phyloP scores from a whole-genome alignment of 2,113 vertebrate genomes.

The Narcine bancroftii region DNA sequence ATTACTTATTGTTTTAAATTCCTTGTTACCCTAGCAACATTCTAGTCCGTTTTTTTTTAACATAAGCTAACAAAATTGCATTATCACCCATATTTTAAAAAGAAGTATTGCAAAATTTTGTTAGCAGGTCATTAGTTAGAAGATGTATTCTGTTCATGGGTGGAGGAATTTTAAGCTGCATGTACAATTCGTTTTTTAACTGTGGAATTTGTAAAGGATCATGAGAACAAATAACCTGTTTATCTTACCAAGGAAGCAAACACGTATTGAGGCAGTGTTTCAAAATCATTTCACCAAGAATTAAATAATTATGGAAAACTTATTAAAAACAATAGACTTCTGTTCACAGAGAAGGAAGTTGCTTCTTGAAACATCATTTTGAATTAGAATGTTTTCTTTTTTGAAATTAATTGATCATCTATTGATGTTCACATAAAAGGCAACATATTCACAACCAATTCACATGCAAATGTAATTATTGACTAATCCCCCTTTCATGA shows the following conservation, averaged over 20 bases:
- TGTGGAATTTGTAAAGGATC: neutral
- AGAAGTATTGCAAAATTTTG: neutral
- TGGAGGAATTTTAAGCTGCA: neutral
- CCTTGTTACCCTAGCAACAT: neutral
- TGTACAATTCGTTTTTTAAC: neutral
- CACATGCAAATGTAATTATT: neutral
- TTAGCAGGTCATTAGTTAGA: neutral
- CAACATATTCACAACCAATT: neutral
- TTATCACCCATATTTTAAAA: neutral
- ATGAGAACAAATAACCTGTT: neutral
- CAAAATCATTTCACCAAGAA: neutral
- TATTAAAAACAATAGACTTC: neutral
- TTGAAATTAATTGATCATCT: too few relatives aligned
- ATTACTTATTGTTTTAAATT: constrained; percentile 10
- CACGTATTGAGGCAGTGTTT: neutral
- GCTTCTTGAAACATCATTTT: neutral
- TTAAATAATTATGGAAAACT: neutral
- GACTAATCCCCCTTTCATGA: neutral
- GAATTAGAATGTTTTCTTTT: too few relatives aligned
- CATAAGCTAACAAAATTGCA: neutral
- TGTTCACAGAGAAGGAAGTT: neutral
- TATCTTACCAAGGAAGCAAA: too few relatives aligned
- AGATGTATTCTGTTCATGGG: neutral
- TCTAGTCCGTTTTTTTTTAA: neutral
- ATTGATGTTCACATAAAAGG: neutral